Evolutionary conservation across 2,113 vertebrate genomes (phyloP).

Genomic region (Erpornis zantholeuca): DNA sequence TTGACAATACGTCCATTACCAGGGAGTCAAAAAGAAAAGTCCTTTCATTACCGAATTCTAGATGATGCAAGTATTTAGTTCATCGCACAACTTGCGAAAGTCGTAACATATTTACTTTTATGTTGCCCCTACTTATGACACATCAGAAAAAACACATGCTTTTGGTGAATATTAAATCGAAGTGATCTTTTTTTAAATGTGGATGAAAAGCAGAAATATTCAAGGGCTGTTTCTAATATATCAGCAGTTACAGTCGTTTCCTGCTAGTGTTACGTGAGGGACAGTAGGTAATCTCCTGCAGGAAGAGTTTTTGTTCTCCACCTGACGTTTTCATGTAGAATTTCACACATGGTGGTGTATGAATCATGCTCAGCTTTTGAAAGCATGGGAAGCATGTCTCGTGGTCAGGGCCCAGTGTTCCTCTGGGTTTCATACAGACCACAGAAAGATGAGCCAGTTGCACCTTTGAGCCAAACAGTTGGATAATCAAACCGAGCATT

Average conservation of each 20-base stretch:
- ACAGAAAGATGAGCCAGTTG: not conserved
- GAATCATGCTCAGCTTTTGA: not conserved
- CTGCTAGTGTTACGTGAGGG: fast-evolving
- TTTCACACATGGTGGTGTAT: not conserved
- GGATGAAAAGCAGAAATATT: not conserved
- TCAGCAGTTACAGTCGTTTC: not conserved
- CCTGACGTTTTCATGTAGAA: not conserved
- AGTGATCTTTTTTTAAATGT: not conserved
- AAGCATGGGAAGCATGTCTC: not conserved
- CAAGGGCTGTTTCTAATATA: not conserved
- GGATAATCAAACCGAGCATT: not conserved
- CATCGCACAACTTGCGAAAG: not conserved
- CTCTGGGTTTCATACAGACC: not conserved
- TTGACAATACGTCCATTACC: not conserved
- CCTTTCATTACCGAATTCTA: not conserved
- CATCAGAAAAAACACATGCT: not conserved
- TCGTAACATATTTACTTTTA: not conserved
- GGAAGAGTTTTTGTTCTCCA: not conserved
- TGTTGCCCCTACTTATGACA: not conserved
- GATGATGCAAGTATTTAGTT: not conserved
- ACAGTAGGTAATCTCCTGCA: not conserved
- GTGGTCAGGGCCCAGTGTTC: not conserved
- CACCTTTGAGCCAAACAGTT: not conserved
- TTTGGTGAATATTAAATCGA: not conserved
- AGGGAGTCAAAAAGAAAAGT: not conserved